phyloP scores from a whole-genome alignment of 2,797 vertebrate genomes.

The Ceryle rudis region DNA sequence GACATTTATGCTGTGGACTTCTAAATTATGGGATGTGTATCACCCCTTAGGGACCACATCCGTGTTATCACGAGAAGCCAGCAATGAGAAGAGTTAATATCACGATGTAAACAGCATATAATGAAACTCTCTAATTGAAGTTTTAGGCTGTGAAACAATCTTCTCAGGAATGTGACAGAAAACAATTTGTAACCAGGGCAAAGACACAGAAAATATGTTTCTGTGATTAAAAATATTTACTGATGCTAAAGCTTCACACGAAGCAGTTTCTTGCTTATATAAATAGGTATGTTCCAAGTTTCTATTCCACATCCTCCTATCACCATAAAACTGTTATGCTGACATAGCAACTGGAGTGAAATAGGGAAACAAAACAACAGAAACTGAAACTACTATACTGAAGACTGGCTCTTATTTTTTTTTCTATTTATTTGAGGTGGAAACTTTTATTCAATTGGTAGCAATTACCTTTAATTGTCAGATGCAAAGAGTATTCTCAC shows the following conservation, averaged over 20 bases:
- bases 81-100: not conserved
- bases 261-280: not conserved
- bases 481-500: not conserved
- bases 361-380: not conserved
- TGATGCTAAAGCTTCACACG: not conserved
- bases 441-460: not conserved
- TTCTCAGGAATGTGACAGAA: not conserved
- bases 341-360: conserved; percentile 28
- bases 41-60: not conserved
- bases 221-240: conserved; percentile 9
- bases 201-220: conserved; percentile 11
- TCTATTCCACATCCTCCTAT: not conserved
- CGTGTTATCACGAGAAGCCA: not conserved
- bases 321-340: not conserved
- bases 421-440: not conserved
- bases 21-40: not conserved
- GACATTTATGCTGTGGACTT: not conserved
- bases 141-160: not conserved
- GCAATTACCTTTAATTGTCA: conserved; percentile 11
- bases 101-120: not conserved
- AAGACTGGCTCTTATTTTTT: not conserved
- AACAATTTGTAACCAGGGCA: not conserved
- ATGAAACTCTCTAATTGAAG: not conserved
- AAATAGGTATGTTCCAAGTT: conserved; percentile 18
- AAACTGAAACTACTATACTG: conserved; percentile 22